Evolutionary conservation across 2,797 vertebrate species (phyloP).

Genomic region (Coreius guichenoti): DNA sequence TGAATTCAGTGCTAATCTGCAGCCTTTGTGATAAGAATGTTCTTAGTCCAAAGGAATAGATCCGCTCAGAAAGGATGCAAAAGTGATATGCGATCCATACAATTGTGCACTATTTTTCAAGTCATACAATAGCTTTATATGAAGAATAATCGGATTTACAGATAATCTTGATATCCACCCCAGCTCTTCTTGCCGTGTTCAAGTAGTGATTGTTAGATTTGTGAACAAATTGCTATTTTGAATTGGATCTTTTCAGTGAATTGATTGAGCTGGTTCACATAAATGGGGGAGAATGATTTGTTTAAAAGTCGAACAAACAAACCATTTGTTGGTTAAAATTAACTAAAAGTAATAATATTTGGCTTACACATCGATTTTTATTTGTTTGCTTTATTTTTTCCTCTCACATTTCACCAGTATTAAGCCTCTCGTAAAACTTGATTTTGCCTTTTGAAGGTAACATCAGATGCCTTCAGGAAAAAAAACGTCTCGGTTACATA

Average conservation of each 20-base stretch:
- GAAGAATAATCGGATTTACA: not conserved
- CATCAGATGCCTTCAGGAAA: not conserved
- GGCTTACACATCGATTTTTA: not conserved
- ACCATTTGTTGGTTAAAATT: not conserved
- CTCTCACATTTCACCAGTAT: not conserved
- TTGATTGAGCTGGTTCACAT: not conserved
- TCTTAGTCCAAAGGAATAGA: constrained; percentile 8
- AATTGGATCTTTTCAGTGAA: not conserved
- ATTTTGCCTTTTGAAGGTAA: not conserved
- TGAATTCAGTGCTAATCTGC: not conserved
- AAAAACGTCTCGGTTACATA: no score
- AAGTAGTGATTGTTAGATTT: not conserved
- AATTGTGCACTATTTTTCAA: not conserved
- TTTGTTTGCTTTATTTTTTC: not conserved
- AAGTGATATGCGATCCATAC: not conserved
- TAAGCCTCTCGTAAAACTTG: not conserved
- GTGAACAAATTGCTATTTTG: not conserved
- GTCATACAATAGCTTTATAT: not conserved
- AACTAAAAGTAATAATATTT: not conserved
- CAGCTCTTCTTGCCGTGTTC: not conserved
- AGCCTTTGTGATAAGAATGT: constrained; percentile 1
- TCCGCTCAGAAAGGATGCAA: not conserved
- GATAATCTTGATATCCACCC: not conserved
- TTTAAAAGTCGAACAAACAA: not conserved
- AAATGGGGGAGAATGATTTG: not conserved